A percentile compares a stretch with the other conserved stretches of the same genome.
These are phyloP conservation scores for Exephanes ischioxanthus DNA, from an alignment of 2,888 invertebrate species.

Conservation along the genomic window DNA sequence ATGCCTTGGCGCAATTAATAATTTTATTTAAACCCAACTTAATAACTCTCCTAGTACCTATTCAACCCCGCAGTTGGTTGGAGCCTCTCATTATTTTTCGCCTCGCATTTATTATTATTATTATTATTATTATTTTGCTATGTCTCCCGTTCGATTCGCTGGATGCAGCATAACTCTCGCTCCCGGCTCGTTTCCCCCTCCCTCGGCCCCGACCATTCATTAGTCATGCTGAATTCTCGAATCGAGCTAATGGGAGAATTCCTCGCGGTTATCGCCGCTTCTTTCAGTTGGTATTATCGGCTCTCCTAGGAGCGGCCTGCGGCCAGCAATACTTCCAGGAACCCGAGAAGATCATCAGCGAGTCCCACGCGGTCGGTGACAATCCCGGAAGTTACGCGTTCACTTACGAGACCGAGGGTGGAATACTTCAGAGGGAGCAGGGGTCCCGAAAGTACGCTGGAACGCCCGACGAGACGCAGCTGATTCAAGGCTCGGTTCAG, in stretches of 20 bases:
- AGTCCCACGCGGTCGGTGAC: constrained; percentile 80
- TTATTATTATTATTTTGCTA: not conserved
- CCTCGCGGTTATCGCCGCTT: not conserved
- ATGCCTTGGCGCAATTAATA: too few species aligned
- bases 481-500: constrained; percentile 83
- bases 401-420: constrained; percentile 83
- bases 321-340: constrained; percentile 80
- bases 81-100: too few species aligned
- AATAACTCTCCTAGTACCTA: too few species aligned
- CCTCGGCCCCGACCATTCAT: not conserved
- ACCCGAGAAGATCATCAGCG: constrained; percentile 81
- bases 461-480: constrained; percentile 81
- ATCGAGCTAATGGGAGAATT: not conserved
- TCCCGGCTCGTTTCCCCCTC: not conserved
- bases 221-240: constrained; percentile 4
- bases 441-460: constrained; percentile 83
- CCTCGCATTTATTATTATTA: too few species aligned
- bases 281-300: constrained; percentile 75
- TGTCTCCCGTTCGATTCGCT: not conserved
- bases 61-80: too few species aligned
- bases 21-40: too few species aligned
- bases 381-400: constrained; percentile 81
- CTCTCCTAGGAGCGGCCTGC: constrained; percentile 69
- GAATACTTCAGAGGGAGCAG: constrained; percentile 81
- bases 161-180: constrained; percentile 21